Conservation (phyloP, 2,797 vertebrate genomes). For the Cossypha polioptera region DNA sequence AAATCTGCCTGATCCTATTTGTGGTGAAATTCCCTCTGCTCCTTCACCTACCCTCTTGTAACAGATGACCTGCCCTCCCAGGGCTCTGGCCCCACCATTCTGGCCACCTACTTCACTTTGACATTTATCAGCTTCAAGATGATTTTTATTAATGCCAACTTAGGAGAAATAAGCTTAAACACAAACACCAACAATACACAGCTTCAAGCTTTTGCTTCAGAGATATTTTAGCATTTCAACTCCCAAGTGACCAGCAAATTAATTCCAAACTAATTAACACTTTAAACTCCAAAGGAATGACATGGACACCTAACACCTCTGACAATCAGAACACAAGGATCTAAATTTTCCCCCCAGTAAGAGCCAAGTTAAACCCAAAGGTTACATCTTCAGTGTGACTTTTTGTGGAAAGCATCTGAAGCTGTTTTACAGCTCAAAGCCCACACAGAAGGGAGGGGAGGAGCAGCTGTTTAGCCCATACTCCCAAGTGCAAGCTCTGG, state of each 20-base stretch:
- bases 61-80: neutral
- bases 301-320: neutral
- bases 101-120: neutral
- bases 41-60: neutral
- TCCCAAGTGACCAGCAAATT: neutral
- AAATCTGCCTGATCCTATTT: neutral
- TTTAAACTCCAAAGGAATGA: neutral
- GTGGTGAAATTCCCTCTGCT: neutral
- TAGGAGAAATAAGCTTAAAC: neutral
- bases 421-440: neutral
- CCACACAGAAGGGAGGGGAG: neutral
- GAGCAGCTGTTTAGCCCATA: neutral
- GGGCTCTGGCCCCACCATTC: neutral
- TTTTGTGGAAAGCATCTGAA: neutral
- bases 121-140: neutral
- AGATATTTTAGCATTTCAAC: neutral
- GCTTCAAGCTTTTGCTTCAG: neutral
- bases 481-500: neutral
- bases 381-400: neutral
- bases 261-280: neutral
- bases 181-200: neutral
- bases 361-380: neutral
- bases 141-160: neutral
- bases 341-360: rapidly evolving
- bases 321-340: neutral